phyloP scores from a whole-genome alignment of 2,797 vertebrate species.

The Darevskia mixta region DNA sequence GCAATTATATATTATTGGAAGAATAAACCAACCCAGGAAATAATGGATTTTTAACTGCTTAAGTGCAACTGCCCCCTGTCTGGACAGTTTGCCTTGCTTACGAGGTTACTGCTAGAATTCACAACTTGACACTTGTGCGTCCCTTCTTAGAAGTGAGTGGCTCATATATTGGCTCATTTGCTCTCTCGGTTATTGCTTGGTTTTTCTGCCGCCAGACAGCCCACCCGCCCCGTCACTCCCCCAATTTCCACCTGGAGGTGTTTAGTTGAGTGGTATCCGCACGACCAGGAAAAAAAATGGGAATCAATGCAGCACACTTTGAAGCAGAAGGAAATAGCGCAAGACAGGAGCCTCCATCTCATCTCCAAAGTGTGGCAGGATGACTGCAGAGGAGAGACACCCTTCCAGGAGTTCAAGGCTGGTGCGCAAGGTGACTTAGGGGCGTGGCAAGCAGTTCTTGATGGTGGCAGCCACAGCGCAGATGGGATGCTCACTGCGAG shows the following conservation, averaged over 20 bases:
- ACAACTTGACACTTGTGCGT: conserved; percentile 2
- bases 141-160: neutral
- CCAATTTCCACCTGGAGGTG: neutral
- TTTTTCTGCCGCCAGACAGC: neutral
- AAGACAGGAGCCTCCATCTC: neutral
- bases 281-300: neutral
- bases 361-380: neutral
- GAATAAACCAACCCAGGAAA: neutral
- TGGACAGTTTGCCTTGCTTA: neutral
- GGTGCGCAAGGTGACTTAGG: conserved; percentile 7
- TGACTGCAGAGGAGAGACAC: neutral
- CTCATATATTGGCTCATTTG: conserved; percentile 20
- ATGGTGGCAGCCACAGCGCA: neutral
- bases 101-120: neutral
- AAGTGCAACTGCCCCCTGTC: neutral
- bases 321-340: neutral
- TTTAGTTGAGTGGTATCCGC: neutral
- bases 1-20: neutral
- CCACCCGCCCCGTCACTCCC: neutral
- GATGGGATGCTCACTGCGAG: conserved; percentile 22
- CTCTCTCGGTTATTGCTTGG: neutral
- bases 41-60: conserved; percentile 10
- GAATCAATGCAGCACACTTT: conserved; percentile 16
- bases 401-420: neutral
- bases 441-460: conserved; percentile 12